Base-by-base conservation (phyloP, 2,113 vertebrate genomes). In the Microcebus griseorufus region DNA sequence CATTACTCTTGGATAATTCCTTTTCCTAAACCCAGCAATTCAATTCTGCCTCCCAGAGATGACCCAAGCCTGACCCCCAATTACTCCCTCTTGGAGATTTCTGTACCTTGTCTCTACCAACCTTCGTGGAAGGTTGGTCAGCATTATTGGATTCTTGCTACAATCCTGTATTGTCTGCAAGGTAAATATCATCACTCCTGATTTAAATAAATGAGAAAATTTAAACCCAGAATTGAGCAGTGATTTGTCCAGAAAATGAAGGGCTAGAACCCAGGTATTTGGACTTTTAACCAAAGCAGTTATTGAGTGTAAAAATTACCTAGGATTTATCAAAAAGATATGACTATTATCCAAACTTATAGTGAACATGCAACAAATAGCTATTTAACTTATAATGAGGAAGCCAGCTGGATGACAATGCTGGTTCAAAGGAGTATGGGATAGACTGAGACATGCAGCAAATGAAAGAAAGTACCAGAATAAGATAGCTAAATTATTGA, bases 131-230 rank as follows among this genome's bases (percentile, higher is more conserved):
- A 13, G 6, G 67, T 51, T 92, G 65, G 23, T 58, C n/a, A 82
- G 42, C 32, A 82, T 93, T 12, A 58, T 48, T 34, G 22, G 23
- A 86, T 70, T 76, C 11, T 58, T 84, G 48, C 27, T 81, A 78
- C 34, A 89, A 60, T 12, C 9, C 25, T 72, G 3, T 62, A 91
- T 29, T 60, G 8, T 73, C 70, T 62, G 4, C n/a, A 73, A 42
- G 53, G n/a, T n/a, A 95, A 81, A 92, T 32, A 42, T 42, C 34
- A 78, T 72, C 55, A 75, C 37, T 75, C 13, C 16, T 70, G 16
- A 55, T 65, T 94, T 89, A 94, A 95, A 72, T 81, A 92, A 89
- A 86, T 70, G 27, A 37, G 67, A 82, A 60, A 78, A 86, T 51
- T 37, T 75, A 84, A 84, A 73, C 9, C 16, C 42, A 80, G 39